A percentile compares a stretch with the other conserved stretches of the same genome.
These are phyloP conservation scores for Spialia ferax DNA, from an alignment of 2,888 invertebrate species.

Conservation along the genomic window DNA sequence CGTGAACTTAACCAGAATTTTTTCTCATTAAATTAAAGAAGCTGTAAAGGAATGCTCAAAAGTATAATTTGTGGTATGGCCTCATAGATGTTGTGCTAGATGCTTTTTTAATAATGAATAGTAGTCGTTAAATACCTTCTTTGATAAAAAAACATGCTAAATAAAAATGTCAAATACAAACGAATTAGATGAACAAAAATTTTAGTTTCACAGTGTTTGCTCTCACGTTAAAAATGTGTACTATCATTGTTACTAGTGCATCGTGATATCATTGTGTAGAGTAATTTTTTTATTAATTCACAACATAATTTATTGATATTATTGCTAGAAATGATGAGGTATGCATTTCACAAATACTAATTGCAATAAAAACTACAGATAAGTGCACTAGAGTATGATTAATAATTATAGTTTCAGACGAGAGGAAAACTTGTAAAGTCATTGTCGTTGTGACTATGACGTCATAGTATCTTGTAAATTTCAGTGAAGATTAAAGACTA, in stretches of 20 bases:
- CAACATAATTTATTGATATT: neutral
- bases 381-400: too few species aligned
- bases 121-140: too few species aligned
- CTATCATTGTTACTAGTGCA: neutral
- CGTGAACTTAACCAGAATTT: neutral
- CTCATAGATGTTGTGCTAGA: too few species aligned
- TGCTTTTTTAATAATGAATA: too few species aligned
- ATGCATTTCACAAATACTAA: neutral
- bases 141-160: too few species aligned
- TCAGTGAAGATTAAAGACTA: neutral
- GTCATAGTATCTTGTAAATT: slow-evolving; percentile 4
- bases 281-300: neutral
- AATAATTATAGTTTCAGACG: neutral
- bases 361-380: neutral
- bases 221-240: neutral
- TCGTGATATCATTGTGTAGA: too few species aligned
- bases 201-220: too few species aligned
- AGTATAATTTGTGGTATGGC: too few species aligned
- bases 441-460: neutral
- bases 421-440: slow-evolving; percentile 9
- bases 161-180: too few species aligned
- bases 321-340: neutral
- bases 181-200: too few species aligned
- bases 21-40: neutral
- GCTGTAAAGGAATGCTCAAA: too few species aligned